Conservation (phyloP, 2,113 vertebrate species). For the Gobius niger region DNA sequence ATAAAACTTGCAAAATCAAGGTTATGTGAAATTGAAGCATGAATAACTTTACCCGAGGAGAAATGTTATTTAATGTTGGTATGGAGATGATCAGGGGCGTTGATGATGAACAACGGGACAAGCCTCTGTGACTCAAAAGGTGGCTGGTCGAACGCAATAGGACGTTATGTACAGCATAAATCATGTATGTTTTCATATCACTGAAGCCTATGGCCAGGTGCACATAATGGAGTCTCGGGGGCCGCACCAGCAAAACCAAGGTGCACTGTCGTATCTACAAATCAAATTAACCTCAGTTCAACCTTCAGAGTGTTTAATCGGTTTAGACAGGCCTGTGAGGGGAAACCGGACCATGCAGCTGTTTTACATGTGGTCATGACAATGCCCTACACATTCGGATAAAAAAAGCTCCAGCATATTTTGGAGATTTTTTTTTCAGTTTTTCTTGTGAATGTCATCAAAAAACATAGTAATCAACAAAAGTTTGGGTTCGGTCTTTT, state of each 20-base stretch:
- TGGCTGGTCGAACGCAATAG: slow-evolving; percentile 17
- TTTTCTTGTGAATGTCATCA: too few relatives aligned
- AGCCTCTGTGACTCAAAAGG: slow-evolving; percentile 32
- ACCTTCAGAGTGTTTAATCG: slow-evolving; percentile 9
- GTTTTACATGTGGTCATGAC: slow-evolving; percentile 4
- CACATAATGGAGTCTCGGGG: neutral
- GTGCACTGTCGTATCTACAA: neutral
- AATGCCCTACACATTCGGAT: neutral
- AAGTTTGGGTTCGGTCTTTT: too few relatives aligned
- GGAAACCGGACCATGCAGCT: slow-evolving; percentile 2
- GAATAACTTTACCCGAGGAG: slow-evolving; percentile 36
- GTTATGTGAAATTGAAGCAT: slow-evolving; percentile 44
- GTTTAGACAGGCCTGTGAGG: slow-evolving; percentile 11
- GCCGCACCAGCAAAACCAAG: neutral
- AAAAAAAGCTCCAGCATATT: too few relatives aligned
- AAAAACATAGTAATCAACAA: too few relatives aligned
- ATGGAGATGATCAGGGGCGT: too few relatives aligned
- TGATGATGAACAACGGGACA: slow-evolving; percentile 47
- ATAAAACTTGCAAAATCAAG: neutral
- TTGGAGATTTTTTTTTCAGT: too few relatives aligned
- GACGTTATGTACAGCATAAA: slow-evolving; percentile 6
- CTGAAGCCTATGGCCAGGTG: slow-evolving; percentile 6
- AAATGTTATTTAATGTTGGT: slow-evolving; percentile 46
- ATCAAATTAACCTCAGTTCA: slow-evolving; percentile 17
- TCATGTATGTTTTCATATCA: neutral